Evolutionary conservation across 2,888 invertebrate genomes (phyloP), one percentile per base, ranked within the genome.

Genomic region (Gastracanthus pulcherrimus): DNA sequence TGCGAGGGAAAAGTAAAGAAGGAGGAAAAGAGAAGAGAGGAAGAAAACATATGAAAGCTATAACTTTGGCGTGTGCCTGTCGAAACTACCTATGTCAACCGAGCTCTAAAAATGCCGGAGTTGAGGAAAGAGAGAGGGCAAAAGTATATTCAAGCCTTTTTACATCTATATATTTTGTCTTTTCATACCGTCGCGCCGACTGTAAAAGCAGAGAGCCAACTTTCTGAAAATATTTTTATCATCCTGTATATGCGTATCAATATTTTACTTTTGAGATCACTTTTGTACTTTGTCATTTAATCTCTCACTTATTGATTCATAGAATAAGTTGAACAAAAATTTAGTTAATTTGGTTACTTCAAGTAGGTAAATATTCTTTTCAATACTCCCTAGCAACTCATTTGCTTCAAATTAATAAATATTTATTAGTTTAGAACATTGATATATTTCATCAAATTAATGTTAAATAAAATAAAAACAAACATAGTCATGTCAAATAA

Each of bases 131-230:
- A 66, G 48, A 51, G 72, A 64, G 78, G 79, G 62, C 71, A 64
- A 83, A 83, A 82, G 83, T 83, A 82, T 75, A 76, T 80, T 78
- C 81, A 70, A 83, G 62, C 70, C 70, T 77, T 70, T 62, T 67
- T 55, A 76, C 34, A 60, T 66, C 70, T 62, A 69, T 70, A 69
- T 36, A 69, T 69, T 70, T 48, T 31, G 34, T 69, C 70, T 77
- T 60, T 77, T 77, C 60, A 77, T 41, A 66, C 38, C 13, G 31
- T 0, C 19, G 34, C 16, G 45, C 23, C 38, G 48, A 70, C 45
- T 70, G 45, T 77, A 77, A 70, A 77, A 62, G 70, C 48, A 45
- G 36, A 45, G 69, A 38, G 45, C 29, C 23, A 67, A 38, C 76
- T 38, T 31, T 3, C 31, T 3, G 31, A 60, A 55, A 76, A 76